phyloP scores from a whole-genome alignment of 1,140 invertebrate species.

The Hyposmocoma kahamanoa region DNA sequence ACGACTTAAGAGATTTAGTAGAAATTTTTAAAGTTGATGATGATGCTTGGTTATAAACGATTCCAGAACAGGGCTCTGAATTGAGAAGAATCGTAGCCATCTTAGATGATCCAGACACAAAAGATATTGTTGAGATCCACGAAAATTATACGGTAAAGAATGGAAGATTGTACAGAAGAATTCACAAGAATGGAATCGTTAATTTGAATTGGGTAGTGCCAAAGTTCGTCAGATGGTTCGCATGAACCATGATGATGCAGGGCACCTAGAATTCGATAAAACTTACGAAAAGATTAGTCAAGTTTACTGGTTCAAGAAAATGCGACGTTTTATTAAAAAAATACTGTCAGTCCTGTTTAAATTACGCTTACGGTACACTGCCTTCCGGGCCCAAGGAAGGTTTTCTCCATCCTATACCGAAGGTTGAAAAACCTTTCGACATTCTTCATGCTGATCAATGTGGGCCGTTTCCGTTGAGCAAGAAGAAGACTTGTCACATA shows the following conservation, averaged over 20 bases:
- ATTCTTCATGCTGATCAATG: background rate
- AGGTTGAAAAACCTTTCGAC: background rate
- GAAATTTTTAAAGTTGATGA: no score
- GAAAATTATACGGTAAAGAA: background rate
- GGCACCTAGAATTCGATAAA: slow-evolving; percentile 12
- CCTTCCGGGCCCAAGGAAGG: no score
- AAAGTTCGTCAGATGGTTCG: background rate
- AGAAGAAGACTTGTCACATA: background rate
- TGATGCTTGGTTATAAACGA: background rate
- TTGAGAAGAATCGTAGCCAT: background rate
- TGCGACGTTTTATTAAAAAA: slow-evolving; percentile 12
- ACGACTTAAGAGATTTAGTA: no score
- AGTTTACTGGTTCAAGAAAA: slow-evolving; percentile 16
- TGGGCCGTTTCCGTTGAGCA: background rate
- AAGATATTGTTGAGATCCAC: background rate
- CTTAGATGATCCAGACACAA: background rate
- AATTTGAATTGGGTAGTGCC: background rate
- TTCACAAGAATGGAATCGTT: background rate
- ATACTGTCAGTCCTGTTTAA: slow-evolving; percentile 12
- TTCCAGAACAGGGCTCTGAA: background rate
- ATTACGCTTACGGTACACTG: no score
- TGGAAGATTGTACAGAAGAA: background rate
- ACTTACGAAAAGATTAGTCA: slow-evolving; percentile 10
- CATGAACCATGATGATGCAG: slow-evolving; percentile 12
- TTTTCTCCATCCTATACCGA: background rate